Conservation (phyloP, 2,113 vertebrate genomes). For the Scartelaos histophorus region DNA sequence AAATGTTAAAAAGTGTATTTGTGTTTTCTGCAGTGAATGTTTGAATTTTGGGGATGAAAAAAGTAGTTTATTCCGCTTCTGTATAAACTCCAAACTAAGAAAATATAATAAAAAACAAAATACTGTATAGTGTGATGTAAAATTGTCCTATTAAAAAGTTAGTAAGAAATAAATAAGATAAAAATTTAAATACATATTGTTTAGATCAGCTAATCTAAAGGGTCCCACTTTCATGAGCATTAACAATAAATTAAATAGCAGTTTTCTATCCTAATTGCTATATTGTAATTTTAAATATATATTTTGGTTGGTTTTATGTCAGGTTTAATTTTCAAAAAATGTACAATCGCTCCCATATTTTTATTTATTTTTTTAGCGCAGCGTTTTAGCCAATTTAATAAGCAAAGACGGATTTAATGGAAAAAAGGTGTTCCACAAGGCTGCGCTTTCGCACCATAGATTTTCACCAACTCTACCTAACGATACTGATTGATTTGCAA, state of each 20-base stretch:
- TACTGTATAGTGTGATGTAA: background rate
- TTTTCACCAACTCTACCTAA: background rate
- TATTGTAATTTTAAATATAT: background rate
- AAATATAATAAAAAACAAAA: no score
- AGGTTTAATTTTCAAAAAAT: background rate
- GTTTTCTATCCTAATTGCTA: background rate
- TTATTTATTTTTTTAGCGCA: no score
- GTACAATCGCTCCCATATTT: background rate
- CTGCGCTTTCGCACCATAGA: background rate
- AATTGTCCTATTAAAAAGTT: background rate
- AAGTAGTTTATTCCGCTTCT: background rate
- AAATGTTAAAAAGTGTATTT: background rate
- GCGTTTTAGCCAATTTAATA: no score
- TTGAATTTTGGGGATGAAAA: background rate
- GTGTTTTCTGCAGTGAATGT: background rate
- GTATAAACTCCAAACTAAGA: background rate
- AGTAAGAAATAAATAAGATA: constrained; percentile 1
- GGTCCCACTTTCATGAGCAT: background rate
- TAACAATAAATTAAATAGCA: background rate
- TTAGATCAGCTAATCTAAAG: constrained; percentile 2
- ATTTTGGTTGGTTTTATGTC: background rate
- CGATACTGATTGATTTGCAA: background rate
- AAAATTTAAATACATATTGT: constrained; percentile 1
- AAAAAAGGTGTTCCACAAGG: background rate
- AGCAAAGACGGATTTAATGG: background rate